Conservation (phyloP, 1,140 invertebrate genomes). For the Drosophila kohkoa region DNA sequence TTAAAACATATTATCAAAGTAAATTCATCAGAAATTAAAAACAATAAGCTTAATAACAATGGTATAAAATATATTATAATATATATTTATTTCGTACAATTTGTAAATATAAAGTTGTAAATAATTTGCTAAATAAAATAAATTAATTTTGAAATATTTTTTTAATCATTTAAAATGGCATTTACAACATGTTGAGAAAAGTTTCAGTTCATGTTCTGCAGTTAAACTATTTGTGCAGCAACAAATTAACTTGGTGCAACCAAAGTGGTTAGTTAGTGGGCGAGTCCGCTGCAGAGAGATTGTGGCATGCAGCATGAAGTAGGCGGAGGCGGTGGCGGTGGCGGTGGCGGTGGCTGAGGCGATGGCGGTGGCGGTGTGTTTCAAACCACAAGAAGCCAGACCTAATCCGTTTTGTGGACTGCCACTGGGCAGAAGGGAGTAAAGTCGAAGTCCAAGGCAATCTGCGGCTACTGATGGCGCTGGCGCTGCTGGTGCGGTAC, state of each 20-base stretch:
- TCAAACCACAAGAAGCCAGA: conserved; percentile 36
- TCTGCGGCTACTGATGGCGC: conserved; percentile 36
- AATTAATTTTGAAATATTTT: too few relatives aligned
- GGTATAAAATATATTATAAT: too few relatives aligned
- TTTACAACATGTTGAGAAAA: background rate
- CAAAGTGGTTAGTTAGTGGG: background rate
- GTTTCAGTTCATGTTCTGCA: background rate
- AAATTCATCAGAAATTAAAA: too few relatives aligned
- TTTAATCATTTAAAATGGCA: background rate
- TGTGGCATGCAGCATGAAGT: background rate
- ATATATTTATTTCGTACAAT: too few relatives aligned
- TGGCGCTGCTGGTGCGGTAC: conserved; percentile 64
- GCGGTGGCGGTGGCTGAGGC: conserved; percentile 4
- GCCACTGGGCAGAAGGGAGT: conserved; percentile 12
- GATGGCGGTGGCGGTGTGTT: background rate
- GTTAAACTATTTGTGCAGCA: background rate
- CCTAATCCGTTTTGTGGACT: conserved; percentile 54
- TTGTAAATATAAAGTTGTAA: too few relatives aligned
- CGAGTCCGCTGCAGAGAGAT: background rate
- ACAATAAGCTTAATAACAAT: too few relatives aligned
- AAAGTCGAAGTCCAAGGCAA: conserved; percentile 8
- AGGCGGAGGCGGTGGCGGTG: background rate
- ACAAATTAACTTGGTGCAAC: background rate
- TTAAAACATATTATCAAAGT: too few relatives aligned
- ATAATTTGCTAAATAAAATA: too few relatives aligned